Evolutionary conservation across 2,888 invertebrate species (phyloP), one percentile per base, ranked within the genome.

Genomic region (Agrotis clavis): DNA sequence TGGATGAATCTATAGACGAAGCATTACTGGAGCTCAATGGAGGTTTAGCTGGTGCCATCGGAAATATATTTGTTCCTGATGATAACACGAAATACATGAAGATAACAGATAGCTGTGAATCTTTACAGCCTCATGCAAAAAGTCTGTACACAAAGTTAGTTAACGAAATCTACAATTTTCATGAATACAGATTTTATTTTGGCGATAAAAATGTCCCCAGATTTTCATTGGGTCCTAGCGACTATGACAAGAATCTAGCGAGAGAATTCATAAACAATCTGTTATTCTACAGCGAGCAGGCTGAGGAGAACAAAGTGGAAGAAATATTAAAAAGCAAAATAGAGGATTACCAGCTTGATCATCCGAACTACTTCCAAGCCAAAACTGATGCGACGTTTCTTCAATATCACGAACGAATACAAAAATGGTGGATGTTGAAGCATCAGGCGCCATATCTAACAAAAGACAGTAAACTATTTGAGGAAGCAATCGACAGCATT

Each of bases 241-340:
- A 56, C 11, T 45, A 57, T 51, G 70, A 59, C 18, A 18, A 67
- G 7, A 21, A 7, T 45, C 19, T 64, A 25, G 67, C 61, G 0
- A 63, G 47, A 66, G 71, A 70, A 50, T 70, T 70, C 50, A 18
- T 70, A 16, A 66, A 41, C 0, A 81, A 60, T 47, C 16, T 81
- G 4, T 11, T 82, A 0, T 48, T 78, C 50, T 81, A 78, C n/a
- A 35, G 61, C 16, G 56, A 70, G 18, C 82, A 82, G 65, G 68
- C 66, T n/a, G 63, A 70, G 35, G 76, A 79, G 11, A 16, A 54
- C 5, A 51, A 19, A 0, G 67, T 82, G 0, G 82, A 79, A 25
- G 25, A 25, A 25, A 25, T 25, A 25, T 25, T 25, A 25, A 25
- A 25, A 25, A 25, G 25, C 25, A 25, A 25, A 25, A 25, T 25